Percentiles rank a stretch among this genome's conserved stretches.
phyloP scores from a whole-genome alignment of 2,113 vertebrate species.

The Oostethus manadensis region DNA sequence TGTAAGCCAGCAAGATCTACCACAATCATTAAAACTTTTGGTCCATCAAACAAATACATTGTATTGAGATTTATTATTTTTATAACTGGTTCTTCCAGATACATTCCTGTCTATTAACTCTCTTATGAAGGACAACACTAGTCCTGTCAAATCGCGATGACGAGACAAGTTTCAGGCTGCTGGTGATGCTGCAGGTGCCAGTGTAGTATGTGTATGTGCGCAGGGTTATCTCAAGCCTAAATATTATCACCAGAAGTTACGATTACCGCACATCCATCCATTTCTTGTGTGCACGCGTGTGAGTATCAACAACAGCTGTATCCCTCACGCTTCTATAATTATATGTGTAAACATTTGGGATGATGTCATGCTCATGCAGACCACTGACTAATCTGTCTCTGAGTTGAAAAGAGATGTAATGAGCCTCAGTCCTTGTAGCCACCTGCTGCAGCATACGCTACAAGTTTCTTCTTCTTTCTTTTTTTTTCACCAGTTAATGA shows the following conservation, averaged over 20 bases:
- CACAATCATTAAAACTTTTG: too few species aligned
- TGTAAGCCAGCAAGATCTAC: not conserved
- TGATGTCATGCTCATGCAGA: conserved; percentile 58
- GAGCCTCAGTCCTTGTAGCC: conserved; percentile 37
- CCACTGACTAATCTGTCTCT: conserved; percentile 59
- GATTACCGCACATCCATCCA: conserved; percentile 41
- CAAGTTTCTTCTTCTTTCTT: not conserved
- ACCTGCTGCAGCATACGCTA: conserved; percentile 1
- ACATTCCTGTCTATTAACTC: too few species aligned
- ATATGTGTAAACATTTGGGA: conserved; percentile 61
- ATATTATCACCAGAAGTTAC: conserved; percentile 45
- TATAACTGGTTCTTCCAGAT: too few species aligned
- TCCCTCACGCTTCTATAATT: conserved; percentile 65
- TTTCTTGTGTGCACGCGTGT: conserved; percentile 15
- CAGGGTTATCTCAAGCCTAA: conserved; percentile 29
- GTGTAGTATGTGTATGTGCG: not conserved
- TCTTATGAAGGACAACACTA: too few species aligned
- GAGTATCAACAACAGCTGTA: conserved; percentile 40
- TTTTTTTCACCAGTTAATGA: conserved; percentile 7
- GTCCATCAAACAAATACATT: too few species aligned
- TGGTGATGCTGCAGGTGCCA: not conserved
- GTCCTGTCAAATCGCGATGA: too few species aligned
- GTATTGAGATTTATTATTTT: too few species aligned
- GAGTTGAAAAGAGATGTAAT: conserved; percentile 40
- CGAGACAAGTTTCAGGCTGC: not conserved